These are phyloP conservation scores for Myotis lucifugus DNA, from an alignment of 2,113 vertebrate genomes.

Conservation along the genomic window DNA sequence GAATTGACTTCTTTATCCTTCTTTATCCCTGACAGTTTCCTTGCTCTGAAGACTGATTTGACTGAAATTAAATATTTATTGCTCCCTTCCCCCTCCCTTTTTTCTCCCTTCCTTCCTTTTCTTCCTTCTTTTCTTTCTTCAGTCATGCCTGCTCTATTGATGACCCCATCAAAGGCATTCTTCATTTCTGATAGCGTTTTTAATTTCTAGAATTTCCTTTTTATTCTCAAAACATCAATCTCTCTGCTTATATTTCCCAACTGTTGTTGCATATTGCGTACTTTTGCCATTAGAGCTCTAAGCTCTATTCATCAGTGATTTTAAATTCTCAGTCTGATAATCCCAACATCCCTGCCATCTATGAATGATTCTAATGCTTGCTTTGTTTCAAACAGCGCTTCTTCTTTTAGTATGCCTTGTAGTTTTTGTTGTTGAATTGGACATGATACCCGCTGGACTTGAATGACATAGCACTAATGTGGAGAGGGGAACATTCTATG, in stretches of 20 bases:
- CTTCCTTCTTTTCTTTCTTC: neutral
- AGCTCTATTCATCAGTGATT: neutral
- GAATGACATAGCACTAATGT: neutral
- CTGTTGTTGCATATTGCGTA: neutral
- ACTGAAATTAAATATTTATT: neutral
- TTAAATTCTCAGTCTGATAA: neutral
- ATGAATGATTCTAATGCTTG: neutral
- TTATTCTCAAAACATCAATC: neutral
- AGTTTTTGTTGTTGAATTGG: neutral
- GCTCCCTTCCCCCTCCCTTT: neutral
- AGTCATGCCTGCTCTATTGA: neutral
- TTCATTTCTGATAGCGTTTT: neutral
- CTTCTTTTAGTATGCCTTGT: neutral
- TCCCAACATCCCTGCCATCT: neutral
- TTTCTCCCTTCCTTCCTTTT: too few relatives aligned
- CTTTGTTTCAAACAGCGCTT: neutral
- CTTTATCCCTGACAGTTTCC: neutral
- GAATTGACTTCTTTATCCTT: neutral
- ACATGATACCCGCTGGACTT: neutral
- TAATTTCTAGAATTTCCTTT: conserved; percentile 3
- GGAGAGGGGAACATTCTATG: neutral
- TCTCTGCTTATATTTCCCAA: neutral
- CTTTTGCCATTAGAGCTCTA: neutral
- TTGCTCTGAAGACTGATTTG: neutral
- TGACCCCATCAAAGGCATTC: neutral